Evolutionary conservation across 1,140 invertebrate species (phyloP), one percentile per base, ranked within the genome.

Genomic region (Thereuonema tuberculata): DNA sequence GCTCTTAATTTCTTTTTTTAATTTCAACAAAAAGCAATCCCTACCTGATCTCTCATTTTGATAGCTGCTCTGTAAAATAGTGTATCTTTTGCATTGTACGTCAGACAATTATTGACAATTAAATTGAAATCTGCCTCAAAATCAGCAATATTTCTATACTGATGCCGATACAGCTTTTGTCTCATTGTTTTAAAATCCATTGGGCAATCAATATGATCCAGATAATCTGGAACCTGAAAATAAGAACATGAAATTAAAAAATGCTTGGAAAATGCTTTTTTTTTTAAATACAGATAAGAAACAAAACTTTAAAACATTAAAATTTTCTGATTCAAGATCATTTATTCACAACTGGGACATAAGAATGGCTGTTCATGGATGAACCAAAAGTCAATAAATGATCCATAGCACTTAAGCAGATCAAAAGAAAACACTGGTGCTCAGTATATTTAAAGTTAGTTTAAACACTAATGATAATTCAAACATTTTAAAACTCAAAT

Each of bases 101-200:
- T 86, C 59, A 94, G 77, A 71, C 94, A 98, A 71, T 98, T 98
- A 57, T 83, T 83, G 27, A 97, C 89, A 84, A 98, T 97, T 0
- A 97, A 76, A 67, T 87, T 83, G 70, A 98, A 97, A 75, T 98
- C 95, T 1, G 74, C 74, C 70, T 93, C 86, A 68, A 98, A 84
- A 20, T 84, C 80, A 57, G 85, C 82, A 43, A 98, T 76, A 24
- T 80, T 83, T 2, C 76, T 74, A 73, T 97, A 98, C 56, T 82
- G 74, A 61, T 87, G 84, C 29, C 78, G 73, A 54, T 88, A 82
- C 15, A 93, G 75, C 75, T 92, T 93, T 50, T 76, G 76, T 65
- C 78, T 73, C 88, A 98, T 98, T 0, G 93, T 97, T 49, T 87
- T 87, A 43, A 98, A 79, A 73, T 98, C 94, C 93, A 98, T 98